phyloP scores from a whole-genome alignment of 2,888 invertebrate genomes.

The Dendrolimus pini region DNA sequence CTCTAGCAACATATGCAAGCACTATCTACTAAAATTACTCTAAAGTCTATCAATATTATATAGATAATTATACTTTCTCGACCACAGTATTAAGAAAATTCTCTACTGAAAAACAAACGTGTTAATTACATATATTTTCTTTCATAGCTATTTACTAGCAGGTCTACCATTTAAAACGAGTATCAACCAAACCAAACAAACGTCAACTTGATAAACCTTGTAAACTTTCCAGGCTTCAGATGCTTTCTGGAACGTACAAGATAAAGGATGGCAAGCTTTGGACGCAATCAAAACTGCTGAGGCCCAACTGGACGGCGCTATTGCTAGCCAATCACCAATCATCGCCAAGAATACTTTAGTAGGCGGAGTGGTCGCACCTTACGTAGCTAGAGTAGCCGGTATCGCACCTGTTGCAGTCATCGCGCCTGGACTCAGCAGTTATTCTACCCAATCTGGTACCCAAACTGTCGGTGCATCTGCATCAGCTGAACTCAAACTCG shows the following conservation, averaged over 20 bases:
- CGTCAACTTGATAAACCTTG: constrained; percentile 2
- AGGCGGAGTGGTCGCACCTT: constrained; percentile 20
- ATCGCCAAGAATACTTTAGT: constrained; percentile 32
- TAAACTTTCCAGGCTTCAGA: constrained; percentile 35
- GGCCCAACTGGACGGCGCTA: constrained; percentile 46
- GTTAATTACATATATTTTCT: too few relatives aligned
- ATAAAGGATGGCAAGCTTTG: constrained; percentile 59
- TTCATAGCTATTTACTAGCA: too few relatives aligned
- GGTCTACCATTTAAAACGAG: too few relatives aligned
- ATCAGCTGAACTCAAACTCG: neutral
- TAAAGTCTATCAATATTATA: too few relatives aligned
- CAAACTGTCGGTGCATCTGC: neutral
- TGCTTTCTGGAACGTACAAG: constrained; percentile 48
- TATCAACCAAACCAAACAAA: too few relatives aligned
- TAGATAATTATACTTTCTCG: too few relatives aligned
- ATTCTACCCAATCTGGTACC: neutral
- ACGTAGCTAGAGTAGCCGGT: constrained; percentile 11
- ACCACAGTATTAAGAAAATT: too few relatives aligned
- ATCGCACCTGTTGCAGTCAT: constrained; percentile 12
- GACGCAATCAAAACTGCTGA: constrained; percentile 50
- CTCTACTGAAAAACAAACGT: too few relatives aligned
- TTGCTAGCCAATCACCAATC: constrained; percentile 35
- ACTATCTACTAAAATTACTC: too few relatives aligned
- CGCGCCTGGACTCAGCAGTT: constrained; percentile 12
- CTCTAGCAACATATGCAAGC: too few relatives aligned